Evolutionary conservation across 1,140 invertebrate genomes (phyloP), one percentile per base, ranked within the genome.

Genomic region (Caenorhabditis latens): DNA sequence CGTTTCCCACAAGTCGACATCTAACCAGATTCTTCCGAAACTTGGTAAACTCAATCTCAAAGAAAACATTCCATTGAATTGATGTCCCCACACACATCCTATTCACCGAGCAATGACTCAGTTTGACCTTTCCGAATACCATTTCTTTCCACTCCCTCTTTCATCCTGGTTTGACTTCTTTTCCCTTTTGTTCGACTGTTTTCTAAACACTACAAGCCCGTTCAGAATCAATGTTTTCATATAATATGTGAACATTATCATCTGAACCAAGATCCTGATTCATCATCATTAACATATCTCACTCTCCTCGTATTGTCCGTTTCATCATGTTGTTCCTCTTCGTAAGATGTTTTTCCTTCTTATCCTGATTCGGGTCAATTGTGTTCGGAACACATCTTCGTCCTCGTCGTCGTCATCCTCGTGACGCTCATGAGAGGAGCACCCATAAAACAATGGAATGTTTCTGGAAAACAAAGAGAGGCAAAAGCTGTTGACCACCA

Each of bases 341-440:
- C 8, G 46, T 2, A 21, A 71, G 46, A 79, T 79, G 43, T 79
- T 71, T 79, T 50, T 79, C 71, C n/a, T 79, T 79, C 46, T 4
- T 46, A 79, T 46, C 24, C 71, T 7, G 43, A 79, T 79, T 79
- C 71, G 71, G 71, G 71, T 79, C 71, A 79, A 79, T 46, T 79
- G 21, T 50, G 32, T 79, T 79, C 71, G 46, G 71, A 79, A 79
- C 71, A 48, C 32, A 32, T 32, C 32, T 32, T 32, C 32, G 32
- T 32, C 32, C 1, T 32, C 32, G 32, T 32, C 32, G 32, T 71
- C 21, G 65, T 71, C 71, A 79, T 79, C 71, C 71, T 79, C 71
- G 71, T 79, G 71, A 79, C 71, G 46, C 71, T 42, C n/a, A 48
- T 53, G 71, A 79, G 65, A 43, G 43, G 42, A 71, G 40, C 65